Conservation (phyloP, 2,888 invertebrate species). For the Plebejus anna region DNA sequence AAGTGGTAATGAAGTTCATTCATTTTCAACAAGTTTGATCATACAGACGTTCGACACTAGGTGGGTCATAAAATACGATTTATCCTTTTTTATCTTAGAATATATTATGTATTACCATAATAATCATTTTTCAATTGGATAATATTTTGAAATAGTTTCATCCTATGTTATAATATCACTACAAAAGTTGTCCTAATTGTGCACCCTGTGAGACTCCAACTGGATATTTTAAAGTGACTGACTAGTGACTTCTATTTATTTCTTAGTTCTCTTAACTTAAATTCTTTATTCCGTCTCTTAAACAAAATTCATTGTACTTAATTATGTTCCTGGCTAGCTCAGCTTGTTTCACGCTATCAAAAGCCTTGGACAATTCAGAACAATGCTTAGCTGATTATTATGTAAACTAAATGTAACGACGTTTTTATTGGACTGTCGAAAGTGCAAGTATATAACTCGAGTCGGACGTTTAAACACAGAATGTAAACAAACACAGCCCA, state of each 20-base stretch:
- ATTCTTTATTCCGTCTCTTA: neutral
- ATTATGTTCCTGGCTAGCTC: neutral
- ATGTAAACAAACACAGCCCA: neutral
- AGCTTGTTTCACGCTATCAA: neutral
- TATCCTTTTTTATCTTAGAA: too few relatives aligned
- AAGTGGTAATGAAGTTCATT: neutral
- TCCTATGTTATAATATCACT: neutral
- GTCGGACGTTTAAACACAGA: neutral
- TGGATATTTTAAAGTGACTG: neutral
- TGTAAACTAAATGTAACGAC: too few relatives aligned
- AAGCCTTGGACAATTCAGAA: neutral
- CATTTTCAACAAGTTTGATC: neutral
- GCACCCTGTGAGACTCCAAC: neutral
- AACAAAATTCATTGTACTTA: neutral
- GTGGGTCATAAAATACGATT: too few relatives aligned
- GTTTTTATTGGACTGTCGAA: neutral
- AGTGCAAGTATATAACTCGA: neutral
- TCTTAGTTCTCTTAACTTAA: neutral
- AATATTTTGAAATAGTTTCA: neutral
- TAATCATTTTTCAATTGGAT: neutral
- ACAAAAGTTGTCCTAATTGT: neutral
- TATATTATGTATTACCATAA: neutral
- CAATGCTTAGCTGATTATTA: neutral
- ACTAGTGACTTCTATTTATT: neutral
- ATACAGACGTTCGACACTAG: too few relatives aligned